Base-by-base conservation (phyloP, 2,888 invertebrate genomes). In the Drosophila meridionalis region DNA sequence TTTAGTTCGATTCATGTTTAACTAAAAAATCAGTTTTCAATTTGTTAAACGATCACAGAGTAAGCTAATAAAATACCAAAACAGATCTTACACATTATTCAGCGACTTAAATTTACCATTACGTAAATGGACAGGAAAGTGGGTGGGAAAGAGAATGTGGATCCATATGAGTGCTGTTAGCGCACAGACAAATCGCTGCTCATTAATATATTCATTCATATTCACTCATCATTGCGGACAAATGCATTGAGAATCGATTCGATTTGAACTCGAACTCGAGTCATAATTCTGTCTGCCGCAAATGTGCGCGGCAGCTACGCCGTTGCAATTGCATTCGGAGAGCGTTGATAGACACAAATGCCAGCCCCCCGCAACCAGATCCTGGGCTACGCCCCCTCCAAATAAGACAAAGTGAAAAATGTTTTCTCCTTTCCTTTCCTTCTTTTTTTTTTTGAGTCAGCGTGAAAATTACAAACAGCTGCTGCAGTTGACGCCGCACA, bases 201-300 rank as follows among this genome's bases (percentile, higher is more conserved):
- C 92, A 92, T 92, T 92, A 92, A 92, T 92, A 91, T 91, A 92
- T 92, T 68, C 80, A 80, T 80, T 80, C 65, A 80, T 64, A 76
- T 72, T 92, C 91, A 92, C 92, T 92, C 91, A 92, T 89, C 92
- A 81, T 76, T 60, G 82, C 57, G 43, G 67, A 58, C 69, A 85
- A 85, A 85, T 89, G 90, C 77, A 88, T 70, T 68, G 57, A 26
- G 36, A 52, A 42, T 69, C 14, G 60, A 60, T 68, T 69, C 53
- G 52, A 59, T 20, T 34, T 38, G 65, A 53, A 47, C 50, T 73
- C 50, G 64, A 61, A 66, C 34, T 57, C 53, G 65, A 48, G 48
- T 69, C 90, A 76, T 76, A 90, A 80, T 78, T 84, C 73, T 76
- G 62, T 69, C 72, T 72, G 63, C 76, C 72, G 68, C 63, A 73